Evolutionary conservation across 53 echinoderm and acorn worm genomes (phyloP), one percentile per base, ranked within the genome.

Genomic region (Antedon mediterranea): DNA sequence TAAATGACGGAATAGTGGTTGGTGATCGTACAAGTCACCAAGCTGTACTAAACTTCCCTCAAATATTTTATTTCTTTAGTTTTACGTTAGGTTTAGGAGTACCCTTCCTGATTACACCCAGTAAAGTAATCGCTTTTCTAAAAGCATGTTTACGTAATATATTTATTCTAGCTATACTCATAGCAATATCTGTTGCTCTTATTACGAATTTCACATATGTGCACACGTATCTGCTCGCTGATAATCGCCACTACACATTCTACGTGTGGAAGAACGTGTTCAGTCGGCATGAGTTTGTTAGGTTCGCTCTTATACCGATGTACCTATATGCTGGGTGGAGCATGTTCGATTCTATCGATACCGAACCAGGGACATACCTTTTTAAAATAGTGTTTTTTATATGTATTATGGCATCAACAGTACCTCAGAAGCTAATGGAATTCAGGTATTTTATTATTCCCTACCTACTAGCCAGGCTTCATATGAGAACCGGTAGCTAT

Each of bases 381-480:
- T 97, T 92, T 92, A 81, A 82, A 33, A 81, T 97, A 0, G 84
- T 82, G 8, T 97, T 74, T 33, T 74, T 86, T 29, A 74, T 86
- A 34, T 97, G 92, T 73, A 76, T 89, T 33, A 71, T 84, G 32
- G 86, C 85, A 28, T 86, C 88, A 34, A 83, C 88, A 32, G 84
- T 97, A 29, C 97, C 97, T 23, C 97, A 97, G 76, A 87, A 84
- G 34, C 86, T 97, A 0, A 84, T 97, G 2, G 97, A 97, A 84
- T 89, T 97, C 30, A 81, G 97, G 26, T 97, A 97, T 41, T 97
- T 97, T 78, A 89, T 97, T 74, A 75, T 97, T 28, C 97, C 97
- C 18, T 97, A 92, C 31, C 76, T 97, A 43, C 79, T 97, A 26
- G 82, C 86, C 31, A 76, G 97, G 71, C 71, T 92, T 3, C 86